Evolutionary conservation across 2,113 vertebrate genomes (phyloP).

Genomic region (Passer domesticus): DNA sequence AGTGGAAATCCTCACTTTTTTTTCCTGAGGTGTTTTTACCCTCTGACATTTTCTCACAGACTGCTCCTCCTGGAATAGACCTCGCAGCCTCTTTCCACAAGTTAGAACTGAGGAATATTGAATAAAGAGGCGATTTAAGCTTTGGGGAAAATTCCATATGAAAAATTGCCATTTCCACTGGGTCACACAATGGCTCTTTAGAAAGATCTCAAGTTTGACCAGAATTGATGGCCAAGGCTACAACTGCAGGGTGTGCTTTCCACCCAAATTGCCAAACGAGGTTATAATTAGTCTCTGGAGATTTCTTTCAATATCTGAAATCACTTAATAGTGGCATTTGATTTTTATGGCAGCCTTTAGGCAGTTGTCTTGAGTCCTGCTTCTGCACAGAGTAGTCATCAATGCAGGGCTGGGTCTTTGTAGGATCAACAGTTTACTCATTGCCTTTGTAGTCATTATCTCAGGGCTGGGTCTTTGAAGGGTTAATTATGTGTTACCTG

Average conservation of each 20-base stretch:
- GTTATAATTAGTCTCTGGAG: background rate
- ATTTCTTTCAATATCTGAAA: slow-evolving; percentile 7
- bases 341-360: background rate
- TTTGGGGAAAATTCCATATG: background rate
- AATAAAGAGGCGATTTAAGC: background rate
- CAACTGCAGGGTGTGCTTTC: background rate
- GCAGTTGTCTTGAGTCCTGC: background rate
- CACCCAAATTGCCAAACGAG: background rate
- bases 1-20: background rate
- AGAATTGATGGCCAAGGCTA: background rate
- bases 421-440: background rate
- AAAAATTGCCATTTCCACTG: background rate
- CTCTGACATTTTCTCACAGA: background rate
- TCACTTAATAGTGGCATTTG: background rate
- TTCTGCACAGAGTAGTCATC: rapidly evolving
- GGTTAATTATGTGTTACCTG: background rate
- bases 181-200: background rate
- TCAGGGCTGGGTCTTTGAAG: background rate
- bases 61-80: background rate
- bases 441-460: background rate
- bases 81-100: background rate
- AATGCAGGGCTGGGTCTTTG: background rate
- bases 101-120: background rate
- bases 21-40: background rate
- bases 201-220: background rate